Evolutionary conservation across 2,797 vertebrate genomes (phyloP).

Genomic region (Gymnothorax javanicus): DNA sequence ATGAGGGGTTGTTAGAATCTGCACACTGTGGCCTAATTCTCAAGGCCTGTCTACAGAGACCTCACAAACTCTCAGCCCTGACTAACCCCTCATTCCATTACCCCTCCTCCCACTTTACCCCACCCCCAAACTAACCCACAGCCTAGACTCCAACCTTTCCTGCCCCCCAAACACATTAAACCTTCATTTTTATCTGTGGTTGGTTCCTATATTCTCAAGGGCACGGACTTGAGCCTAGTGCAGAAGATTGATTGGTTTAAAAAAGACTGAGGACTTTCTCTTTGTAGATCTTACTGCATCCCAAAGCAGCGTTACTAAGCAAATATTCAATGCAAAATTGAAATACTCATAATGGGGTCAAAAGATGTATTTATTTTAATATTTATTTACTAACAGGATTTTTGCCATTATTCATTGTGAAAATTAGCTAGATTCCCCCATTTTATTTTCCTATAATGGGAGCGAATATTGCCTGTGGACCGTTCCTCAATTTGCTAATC

Average conservation of each 20-base stretch:
- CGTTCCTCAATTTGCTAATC: conserved; percentile 22
- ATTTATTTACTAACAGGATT: conserved; percentile 43
- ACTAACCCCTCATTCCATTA: conserved; percentile 20
- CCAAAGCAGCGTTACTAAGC: conserved; percentile 38
- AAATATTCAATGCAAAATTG: conserved; percentile 50
- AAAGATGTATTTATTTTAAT: conserved; percentile 49
- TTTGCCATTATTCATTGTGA: conserved; percentile 48
- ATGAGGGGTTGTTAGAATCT: neutral
- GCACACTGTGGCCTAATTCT: conserved; percentile 5
- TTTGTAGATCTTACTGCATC: conserved; percentile 31
- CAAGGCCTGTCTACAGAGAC: neutral
- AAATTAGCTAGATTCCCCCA: conserved; percentile 31
- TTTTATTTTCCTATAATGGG: conserved; percentile 41
- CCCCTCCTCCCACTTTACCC: neutral
- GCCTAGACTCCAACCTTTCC: conserved; percentile 29
- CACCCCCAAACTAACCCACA: conserved; percentile 47
- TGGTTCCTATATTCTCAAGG: neutral
- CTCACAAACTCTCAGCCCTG: neutral
- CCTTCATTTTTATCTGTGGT: conserved; percentile 4
- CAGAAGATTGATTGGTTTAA: neutral
- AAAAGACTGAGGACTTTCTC: conserved; percentile 7
- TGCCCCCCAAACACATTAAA: neutral
- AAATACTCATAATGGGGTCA: conserved; percentile 51
- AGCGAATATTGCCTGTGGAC: conserved; percentile 13
- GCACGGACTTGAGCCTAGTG: conserved; percentile 2